phyloP scores from a whole-genome alignment of 2,888 invertebrate species.

The Myathropa florea region DNA sequence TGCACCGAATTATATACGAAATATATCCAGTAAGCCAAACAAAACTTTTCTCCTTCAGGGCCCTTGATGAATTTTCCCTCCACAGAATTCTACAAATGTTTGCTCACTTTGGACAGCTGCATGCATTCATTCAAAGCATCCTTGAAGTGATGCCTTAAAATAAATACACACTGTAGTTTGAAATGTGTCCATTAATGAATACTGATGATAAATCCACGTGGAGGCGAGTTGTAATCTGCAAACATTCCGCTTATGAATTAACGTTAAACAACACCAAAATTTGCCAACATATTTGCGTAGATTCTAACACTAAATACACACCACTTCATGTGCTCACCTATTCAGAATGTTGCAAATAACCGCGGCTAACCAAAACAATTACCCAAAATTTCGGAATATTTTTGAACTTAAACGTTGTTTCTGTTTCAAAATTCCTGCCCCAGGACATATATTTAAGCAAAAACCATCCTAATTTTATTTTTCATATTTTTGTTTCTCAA shows the following conservation, averaged over 20 bases:
- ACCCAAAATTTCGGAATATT: too few relatives aligned
- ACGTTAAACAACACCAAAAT: too few relatives aligned
- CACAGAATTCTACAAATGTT: background rate
- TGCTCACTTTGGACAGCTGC: too few relatives aligned
- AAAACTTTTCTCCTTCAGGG: background rate
- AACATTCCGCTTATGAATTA: background rate
- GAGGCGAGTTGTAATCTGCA: background rate
- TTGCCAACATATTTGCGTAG: too few relatives aligned
- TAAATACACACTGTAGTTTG: background rate
- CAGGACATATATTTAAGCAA: background rate
- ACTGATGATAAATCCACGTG: background rate
- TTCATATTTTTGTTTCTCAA: conserved; percentile 8
- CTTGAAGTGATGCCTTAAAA: background rate
- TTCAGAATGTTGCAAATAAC: too few relatives aligned
- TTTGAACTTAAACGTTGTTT: too few relatives aligned
- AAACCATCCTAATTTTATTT: background rate
- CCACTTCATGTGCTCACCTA: too few relatives aligned
- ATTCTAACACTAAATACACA: too few relatives aligned
- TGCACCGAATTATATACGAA: background rate
- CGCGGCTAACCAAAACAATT: too few relatives aligned
- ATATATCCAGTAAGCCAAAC: background rate
- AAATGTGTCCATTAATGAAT: background rate
- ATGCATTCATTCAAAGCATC: too few relatives aligned
- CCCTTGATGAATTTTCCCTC: background rate
- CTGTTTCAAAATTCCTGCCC: background rate